Evolutionary conservation across 2,113 vertebrate species (phyloP).

Genomic region (Actenoides hombroni): DNA sequence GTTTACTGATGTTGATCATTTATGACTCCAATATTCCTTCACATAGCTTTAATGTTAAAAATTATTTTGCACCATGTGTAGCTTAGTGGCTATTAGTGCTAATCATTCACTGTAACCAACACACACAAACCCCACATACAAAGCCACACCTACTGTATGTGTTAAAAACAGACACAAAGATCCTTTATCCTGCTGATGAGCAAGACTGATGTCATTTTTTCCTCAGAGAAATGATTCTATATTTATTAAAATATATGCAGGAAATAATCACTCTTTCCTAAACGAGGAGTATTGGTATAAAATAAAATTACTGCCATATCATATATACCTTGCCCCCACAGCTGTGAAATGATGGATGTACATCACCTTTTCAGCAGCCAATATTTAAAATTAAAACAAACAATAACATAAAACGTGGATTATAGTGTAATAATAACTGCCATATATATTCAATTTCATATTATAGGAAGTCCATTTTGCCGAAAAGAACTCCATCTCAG

Average conservation of each 20-base stretch:
- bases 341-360: neutral
- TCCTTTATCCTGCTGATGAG: neutral
- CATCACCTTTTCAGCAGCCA: neutral
- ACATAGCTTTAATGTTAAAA: neutral
- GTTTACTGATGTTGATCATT: neutral
- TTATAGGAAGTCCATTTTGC: conserved; percentile 50
- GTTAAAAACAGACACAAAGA: neutral
- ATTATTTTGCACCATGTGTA: neutral
- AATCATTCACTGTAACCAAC: neutral
- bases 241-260: neutral
- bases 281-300: neutral
- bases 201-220: neutral
- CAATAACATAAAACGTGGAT: neutral
- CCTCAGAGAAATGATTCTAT: neutral
- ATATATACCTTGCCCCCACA: neutral
- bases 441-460: neutral
- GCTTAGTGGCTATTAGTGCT: neutral
- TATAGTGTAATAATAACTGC: neutral
- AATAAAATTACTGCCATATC: neutral
- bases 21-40: neutral
- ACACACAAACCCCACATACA: neutral
- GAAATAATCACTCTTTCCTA: neutral
- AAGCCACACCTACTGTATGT: neutral
- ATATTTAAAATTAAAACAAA: neutral
- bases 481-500: conserved; percentile 63